Base-by-base conservation (phyloP, 1,140 invertebrate genomes). In the Drosophila sp. region DNA sequence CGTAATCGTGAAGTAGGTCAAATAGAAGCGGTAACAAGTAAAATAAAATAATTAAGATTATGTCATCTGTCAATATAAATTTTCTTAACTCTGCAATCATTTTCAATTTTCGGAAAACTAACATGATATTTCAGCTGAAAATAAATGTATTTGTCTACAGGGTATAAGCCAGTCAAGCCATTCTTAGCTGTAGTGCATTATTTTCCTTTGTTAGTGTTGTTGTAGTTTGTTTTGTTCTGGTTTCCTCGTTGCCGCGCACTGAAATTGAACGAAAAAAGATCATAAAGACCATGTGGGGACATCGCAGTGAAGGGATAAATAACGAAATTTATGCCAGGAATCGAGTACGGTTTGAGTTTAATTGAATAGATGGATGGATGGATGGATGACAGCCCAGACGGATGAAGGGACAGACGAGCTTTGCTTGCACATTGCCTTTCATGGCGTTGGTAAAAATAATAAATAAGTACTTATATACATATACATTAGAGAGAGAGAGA, bases 281-380 rank as follows among this genome's bases (percentile, higher is more conserved):
- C 34, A 48, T 41, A 50, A 63, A 63, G 45, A 46, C 46, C 58
- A 63, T 63, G 34, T 63, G 59, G 38, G 59, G 62, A 59, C 66
- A 69, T 21, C 48, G 29, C 27, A 43, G 14, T 41, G 36, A 69
- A 69, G 57, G 57, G 66, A 59, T 61, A 69, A 69, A 69, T 69
- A 69, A 69, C 57, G 40, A 69, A 69, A 69, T 61, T 61, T 69
- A 62, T 62, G 59, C 59, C 59, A 34, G 46, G 59, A 62, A 62
- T 50, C 46, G 59, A 25, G 46, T 16, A 50, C 36, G 36, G 56
- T 58, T 67, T 67, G 53, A 58, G 54, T 67, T 67, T 67, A 67
- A 67, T 67, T 67, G 64, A 67, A 67, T 67, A 54, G 64, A 67
- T 67, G 64, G 43, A 46, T 61, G 43, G 63, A 65, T 65, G 63